Evolutionary conservation across 2,113 vertebrate genomes (phyloP).

Genomic region (Semicossyphus pulcher): DNA sequence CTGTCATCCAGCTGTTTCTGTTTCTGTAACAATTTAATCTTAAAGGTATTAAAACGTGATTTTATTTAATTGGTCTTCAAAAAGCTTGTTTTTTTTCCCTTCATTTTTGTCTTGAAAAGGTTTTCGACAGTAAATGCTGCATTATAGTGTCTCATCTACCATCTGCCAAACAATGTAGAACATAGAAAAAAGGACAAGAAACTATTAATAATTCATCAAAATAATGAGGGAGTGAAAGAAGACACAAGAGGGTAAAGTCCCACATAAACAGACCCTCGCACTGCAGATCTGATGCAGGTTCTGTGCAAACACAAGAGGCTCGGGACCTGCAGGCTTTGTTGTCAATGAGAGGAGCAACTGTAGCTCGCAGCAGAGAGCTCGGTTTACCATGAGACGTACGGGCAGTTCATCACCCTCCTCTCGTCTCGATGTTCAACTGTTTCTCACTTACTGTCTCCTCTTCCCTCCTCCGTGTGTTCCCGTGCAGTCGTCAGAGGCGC

Average conservation of each 20-base stretch:
- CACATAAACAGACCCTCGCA: constrained; percentile 56
- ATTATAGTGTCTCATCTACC: constrained; percentile 8
- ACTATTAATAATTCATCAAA: constrained; percentile 56
- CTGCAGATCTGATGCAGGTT: constrained; percentile 27
- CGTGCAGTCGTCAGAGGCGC: background rate
- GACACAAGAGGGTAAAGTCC: constrained; percentile 30
- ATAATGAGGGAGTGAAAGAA: constrained; percentile 17
- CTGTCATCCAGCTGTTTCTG: too few species aligned
- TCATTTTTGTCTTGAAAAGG: too few species aligned
- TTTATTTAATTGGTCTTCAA: too few species aligned
- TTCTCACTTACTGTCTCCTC: constrained; percentile 26
- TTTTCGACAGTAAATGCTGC: background rate
- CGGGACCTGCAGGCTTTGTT: constrained; percentile 53
- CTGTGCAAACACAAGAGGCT: constrained; percentile 44
- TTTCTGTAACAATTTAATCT: too few species aligned
- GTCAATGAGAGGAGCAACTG: constrained; percentile 35
- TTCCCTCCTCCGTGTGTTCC: background rate
- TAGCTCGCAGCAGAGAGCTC: constrained; percentile 38
- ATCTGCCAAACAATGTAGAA: constrained; percentile 13
- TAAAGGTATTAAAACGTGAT: too few species aligned
- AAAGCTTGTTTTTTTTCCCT: too few species aligned
- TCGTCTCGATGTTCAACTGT: constrained; percentile 1
- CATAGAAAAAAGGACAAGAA: constrained; percentile 38
- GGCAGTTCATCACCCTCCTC: background rate
- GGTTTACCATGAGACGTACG: constrained; percentile 23